A percentile compares a stretch with the other conserved stretches of the same genome.
Conservation (phyloP, 2,797 vertebrate genomes). For the Pseudopleuronectes americanus region DNA sequence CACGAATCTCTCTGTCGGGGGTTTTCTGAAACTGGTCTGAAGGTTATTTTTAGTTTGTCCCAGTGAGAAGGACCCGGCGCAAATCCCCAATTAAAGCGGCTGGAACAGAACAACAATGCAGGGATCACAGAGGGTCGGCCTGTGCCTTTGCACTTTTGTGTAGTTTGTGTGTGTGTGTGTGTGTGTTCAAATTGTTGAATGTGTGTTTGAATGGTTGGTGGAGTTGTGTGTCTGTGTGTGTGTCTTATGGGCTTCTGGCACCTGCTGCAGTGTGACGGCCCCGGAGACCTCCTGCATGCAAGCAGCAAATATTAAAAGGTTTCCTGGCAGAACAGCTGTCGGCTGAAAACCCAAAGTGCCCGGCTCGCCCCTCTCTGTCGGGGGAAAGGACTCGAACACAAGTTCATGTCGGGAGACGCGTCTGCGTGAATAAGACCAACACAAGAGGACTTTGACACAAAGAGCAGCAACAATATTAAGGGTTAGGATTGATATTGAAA, state of each 20-base stretch:
- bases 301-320: conserved; percentile 69
- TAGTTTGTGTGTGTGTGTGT: neutral
- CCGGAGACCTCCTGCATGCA: conserved; percentile 58
- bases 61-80: conserved; percentile 67
- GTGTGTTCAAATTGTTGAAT: conserved; percentile 22
- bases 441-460: no score
- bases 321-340: conserved; percentile 73
- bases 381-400: conserved; percentile 41
- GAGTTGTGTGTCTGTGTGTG: neutral
- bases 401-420: neutral
- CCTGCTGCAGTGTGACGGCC: conserved; percentile 67
- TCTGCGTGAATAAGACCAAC: no score
- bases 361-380: conserved; percentile 15
- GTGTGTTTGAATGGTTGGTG: conserved; percentile 15
- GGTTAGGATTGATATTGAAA: neutral
- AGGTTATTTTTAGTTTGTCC: conserved; percentile 76
- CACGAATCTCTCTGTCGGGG: conserved; percentile 42
- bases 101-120: conserved; percentile 72
- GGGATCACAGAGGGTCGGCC: conserved; percentile 47
- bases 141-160: conserved; percentile 32
- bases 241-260: conserved; percentile 56
- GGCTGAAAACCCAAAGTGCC: conserved; percentile 50
- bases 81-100: conserved; percentile 83
- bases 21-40: conserved; percentile 71
- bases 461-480: no score